Evolutionary conservation across 2,113 vertebrate species (phyloP).

Genomic region (Lampris megalopsis): DNA sequence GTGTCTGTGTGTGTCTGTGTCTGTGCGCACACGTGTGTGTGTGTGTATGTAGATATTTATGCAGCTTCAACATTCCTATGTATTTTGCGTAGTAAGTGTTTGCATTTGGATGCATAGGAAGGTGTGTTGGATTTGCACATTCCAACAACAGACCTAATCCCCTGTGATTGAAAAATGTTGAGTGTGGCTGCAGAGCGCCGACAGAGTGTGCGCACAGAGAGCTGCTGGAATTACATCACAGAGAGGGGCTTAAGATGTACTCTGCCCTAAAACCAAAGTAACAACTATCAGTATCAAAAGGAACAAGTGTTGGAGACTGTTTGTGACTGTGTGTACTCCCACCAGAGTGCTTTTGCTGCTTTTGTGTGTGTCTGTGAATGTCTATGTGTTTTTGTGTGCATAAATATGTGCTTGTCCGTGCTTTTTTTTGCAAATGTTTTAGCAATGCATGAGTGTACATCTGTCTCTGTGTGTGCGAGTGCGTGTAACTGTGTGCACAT

Average conservation of each 20-base stretch:
- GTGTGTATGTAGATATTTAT: neutral
- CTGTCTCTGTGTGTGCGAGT: constrained; percentile 23
- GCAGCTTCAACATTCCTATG: neutral
- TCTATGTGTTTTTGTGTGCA: constrained; percentile 19
- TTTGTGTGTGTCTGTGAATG: neutral
- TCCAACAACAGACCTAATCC: constrained; percentile 39
- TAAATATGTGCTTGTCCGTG: constrained; percentile 15
- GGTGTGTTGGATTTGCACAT: constrained; percentile 26
- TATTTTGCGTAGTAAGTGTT: too few species aligned
- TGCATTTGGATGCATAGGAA: neutral
- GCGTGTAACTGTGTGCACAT: neutral
- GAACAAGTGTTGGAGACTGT: constrained; percentile 10
- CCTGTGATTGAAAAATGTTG: constrained; percentile 40
- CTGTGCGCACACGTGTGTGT: constrained; percentile 16
- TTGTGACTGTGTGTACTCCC: neutral
- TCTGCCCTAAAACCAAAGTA: constrained; percentile 24
- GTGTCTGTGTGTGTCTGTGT: constrained; percentile 23
- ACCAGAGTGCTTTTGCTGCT: neutral
- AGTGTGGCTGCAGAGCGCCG: constrained; percentile 5
- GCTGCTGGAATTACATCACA: constrained; percentile 19
- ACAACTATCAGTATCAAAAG: constrained; percentile 42
- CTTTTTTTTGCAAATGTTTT: constrained; percentile 6
- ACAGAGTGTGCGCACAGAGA: constrained; percentile 19
- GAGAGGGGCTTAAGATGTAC: constrained; percentile 29
- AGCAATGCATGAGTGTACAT: constrained; percentile 23